These are phyloP conservation scores for Gari tellinella DNA, from an alignment of 2,888 invertebrate genomes.

Conservation along the genomic window DNA sequence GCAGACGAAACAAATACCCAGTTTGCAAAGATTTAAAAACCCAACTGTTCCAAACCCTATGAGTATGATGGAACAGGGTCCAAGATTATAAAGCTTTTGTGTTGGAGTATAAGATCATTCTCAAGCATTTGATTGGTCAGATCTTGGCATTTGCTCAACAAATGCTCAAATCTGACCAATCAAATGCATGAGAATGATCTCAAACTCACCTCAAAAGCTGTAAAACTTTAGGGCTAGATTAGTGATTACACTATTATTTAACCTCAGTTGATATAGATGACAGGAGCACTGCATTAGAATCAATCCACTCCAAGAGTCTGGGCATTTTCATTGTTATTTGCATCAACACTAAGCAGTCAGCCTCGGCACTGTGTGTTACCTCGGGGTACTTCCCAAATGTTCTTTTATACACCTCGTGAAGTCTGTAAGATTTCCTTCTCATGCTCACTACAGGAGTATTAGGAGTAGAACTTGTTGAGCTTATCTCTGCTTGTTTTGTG, in stretches of 20 bases:
- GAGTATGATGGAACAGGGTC: neutral
- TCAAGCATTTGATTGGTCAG: no score
- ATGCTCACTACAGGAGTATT: neutral
- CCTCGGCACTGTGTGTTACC: constrained; percentile 76
- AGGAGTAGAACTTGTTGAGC: neutral
- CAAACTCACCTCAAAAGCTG: no score
- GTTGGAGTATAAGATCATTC: no score
- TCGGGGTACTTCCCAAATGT: constrained; percentile 68
- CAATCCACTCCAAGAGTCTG: constrained; percentile 67
- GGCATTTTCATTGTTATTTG: constrained; percentile 61
- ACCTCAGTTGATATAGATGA: constrained; percentile 39
- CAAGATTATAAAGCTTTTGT: no score
- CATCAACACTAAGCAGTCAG: constrained; percentile 76
- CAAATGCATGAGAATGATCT: no score
- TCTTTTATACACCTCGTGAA: constrained; percentile 66
- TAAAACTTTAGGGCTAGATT: no score
- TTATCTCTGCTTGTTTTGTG: neutral
- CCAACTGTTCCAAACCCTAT: no score
- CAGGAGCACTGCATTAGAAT: constrained; percentile 65
- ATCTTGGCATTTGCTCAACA: no score
- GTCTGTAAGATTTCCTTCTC: constrained; percentile 60
- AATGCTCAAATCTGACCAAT: no score
- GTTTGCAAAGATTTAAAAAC: no score
- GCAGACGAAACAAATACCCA: no score
- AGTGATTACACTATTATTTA: no score